A percentile compares a stretch with the other conserved stretches of the same genome.
Conservation (phyloP, 2,113 vertebrate genomes). For the Opisthocomus hoazin region DNA sequence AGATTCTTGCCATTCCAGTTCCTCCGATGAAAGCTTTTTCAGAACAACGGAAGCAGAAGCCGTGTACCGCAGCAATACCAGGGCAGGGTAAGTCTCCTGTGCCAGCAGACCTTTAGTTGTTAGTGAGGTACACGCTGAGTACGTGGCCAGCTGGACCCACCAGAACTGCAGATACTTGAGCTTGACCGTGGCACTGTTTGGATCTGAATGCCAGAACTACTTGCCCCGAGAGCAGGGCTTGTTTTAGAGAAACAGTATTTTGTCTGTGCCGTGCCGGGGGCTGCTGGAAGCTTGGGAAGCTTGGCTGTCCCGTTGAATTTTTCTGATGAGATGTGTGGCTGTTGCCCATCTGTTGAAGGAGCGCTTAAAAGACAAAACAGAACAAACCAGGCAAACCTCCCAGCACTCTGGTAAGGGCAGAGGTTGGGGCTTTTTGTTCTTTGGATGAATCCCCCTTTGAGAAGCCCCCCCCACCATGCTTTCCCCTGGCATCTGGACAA, state of each 20-base stretch:
- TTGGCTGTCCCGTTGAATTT: background rate
- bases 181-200: background rate
- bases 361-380: background rate
- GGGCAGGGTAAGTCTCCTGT: background rate
- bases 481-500: constrained; percentile 10
- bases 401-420: background rate
- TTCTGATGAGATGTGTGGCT: background rate
- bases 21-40: background rate
- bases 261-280: background rate
- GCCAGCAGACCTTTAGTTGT: background rate
- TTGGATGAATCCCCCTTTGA: constrained; percentile 35
- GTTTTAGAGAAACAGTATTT: background rate
- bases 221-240: background rate
- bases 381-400: background rate
- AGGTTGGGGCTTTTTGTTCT: constrained; percentile 39
- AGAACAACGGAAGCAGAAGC: background rate
- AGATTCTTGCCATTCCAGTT: background rate
- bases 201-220: background rate
- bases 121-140: background rate
- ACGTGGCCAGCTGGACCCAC: background rate
- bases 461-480: background rate
- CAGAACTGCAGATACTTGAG: background rate
- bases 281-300: background rate
- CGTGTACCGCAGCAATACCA: accelerated
- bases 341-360: constrained; percentile 4